Evolutionary conservation across 2,888 invertebrate genomes (phyloP), one percentile per base, ranked within the genome.

Genomic region (Hypselothyrea guttata): DNA sequence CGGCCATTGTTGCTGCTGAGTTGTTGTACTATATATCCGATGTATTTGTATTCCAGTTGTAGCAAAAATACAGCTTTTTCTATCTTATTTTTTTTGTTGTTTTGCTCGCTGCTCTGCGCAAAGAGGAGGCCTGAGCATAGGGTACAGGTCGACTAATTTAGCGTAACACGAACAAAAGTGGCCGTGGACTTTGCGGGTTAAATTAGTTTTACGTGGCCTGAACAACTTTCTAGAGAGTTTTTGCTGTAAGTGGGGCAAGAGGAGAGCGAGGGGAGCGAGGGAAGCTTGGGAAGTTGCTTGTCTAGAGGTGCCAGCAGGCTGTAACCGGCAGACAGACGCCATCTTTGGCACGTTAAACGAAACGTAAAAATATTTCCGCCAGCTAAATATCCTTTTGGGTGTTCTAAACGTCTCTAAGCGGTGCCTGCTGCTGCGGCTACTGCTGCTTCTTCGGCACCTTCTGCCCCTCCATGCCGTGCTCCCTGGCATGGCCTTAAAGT

Each of bases 281-380:
- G 7, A 7, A 7, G 13, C n/a, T n/a, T n/a, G 30, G 9, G 40
- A 7, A n/a, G 31, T 35, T 37, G 13, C n/a, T 46, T 34, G 56
- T 28, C 11, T 22, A 31, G n/a, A n/a, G 52, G 59, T 58, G 58
- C 53, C 37, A 47, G 37, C 56, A 45, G 46, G 28, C 48, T 22
- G 35, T 4, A 13, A 46, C 30, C n/a, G 31, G 30, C 13, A 45
- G 57, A 60, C 47, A 53, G 63, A 53, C 51, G 65, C 68, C 77
- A 79, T 77, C 84, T 77, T 81, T 77, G 82, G 71, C 82, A 71
- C 77, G 87, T 86, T 88, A 87, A 86, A 87, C 88, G 87, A 88
- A 86, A 88, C 88, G 87, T 88, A 87, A 88, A 86, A 88, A 76
- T 86, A 76, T 87, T 83, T 87, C 81, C 85, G 86, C 86, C 82